These are phyloP conservation scores for Cosmopolites sordidus DNA, from an alignment of 2,888 invertebrate species.

Conservation along the genomic window DNA sequence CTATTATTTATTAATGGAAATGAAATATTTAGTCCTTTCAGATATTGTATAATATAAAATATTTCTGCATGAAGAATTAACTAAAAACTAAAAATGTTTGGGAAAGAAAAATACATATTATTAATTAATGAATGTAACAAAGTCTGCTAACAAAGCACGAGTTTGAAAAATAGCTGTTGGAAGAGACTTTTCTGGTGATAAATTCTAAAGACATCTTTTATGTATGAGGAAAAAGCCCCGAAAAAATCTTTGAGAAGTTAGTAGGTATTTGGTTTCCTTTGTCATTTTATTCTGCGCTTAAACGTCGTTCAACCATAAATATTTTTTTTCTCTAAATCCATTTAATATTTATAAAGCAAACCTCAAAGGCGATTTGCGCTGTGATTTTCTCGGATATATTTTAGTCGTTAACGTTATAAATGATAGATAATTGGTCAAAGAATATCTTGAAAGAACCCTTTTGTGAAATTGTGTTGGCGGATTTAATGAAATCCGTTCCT, in stretches of 20 bases:
- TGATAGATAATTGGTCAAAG: too few species aligned
- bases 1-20: too few species aligned
- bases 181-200: conserved; percentile 11
- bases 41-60: too few species aligned
- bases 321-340: conserved; percentile 10
- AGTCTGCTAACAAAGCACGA: conserved; percentile 9
- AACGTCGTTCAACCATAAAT: conserved; percentile 14
- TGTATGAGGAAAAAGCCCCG: conserved; percentile 10
- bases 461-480: too few species aligned
- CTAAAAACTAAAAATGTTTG: conserved; percentile 6
- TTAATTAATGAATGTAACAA: conserved; percentile 14
- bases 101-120: conserved; percentile 16
- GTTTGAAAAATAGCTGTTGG: conserved; percentile 14
- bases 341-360: conserved; percentile 14
- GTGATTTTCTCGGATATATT: background rate
- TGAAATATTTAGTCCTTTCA: too few species aligned
- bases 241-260: conserved; percentile 9
- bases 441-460: too few species aligned
- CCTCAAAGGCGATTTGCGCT: conserved; percentile 2
- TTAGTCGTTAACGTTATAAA: too few species aligned
- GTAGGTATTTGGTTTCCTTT: conserved; percentile 15
- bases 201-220: conserved; percentile 15
- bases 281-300: conserved; percentile 10
- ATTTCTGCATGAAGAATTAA: too few species aligned
- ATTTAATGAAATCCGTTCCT: too few species aligned